Evolutionary conservation across 2,113 vertebrate species (phyloP), one percentile per base, ranked within the genome.

Genomic region (Sinocyclocheilus anophthalmus): DNA sequence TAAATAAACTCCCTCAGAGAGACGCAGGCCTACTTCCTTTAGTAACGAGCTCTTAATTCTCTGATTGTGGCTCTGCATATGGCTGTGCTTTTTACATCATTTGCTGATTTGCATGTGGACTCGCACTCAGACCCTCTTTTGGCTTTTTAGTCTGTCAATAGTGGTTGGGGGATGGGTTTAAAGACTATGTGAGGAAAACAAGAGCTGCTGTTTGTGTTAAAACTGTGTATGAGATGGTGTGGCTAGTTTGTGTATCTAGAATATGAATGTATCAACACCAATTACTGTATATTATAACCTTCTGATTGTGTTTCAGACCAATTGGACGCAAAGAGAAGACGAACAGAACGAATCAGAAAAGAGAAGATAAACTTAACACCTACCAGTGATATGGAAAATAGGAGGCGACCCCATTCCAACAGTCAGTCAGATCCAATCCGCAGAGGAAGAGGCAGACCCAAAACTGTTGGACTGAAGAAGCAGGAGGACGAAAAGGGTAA

Each of bases 401-500:
- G 96, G 88, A 97, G 96, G 81, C 93, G 96, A n/a, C 95, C 97
- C 81, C 94, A 98, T 78, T 94, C 96, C 88, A 97, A 97, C 93
- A 98, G 97, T 93, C 98, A 99, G 61, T 97, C 97, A 75, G 98
- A 99, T 90, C 95, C 96, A 45, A 97, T 96, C 92, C 95, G 98
- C 77, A 94, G 98, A 90, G 97, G 98, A 63, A 94, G 98, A 86
- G 98, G 98, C 81, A 89, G 98, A 90, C 98, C 98, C 9, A 99
- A 99, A 90, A 97, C 95, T 37, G 95, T 96, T 37, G 95, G 97
- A 18, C 93, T 96, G 70, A 99, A 98, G 95, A 99, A 97, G 63
- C 97, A 96, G 0, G 97, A 99, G 81, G 98, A 98, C 75, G 98
- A 99, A 88, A 98, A 96, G 96, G 98, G 98, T 99, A 96, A 92